Percentiles rank a stretch among this genome's conserved stretches.
Evolutionary conservation across 1,140 invertebrate genomes (phyloP).

Genomic region (Zeugodacus cucurbitae): DNA sequence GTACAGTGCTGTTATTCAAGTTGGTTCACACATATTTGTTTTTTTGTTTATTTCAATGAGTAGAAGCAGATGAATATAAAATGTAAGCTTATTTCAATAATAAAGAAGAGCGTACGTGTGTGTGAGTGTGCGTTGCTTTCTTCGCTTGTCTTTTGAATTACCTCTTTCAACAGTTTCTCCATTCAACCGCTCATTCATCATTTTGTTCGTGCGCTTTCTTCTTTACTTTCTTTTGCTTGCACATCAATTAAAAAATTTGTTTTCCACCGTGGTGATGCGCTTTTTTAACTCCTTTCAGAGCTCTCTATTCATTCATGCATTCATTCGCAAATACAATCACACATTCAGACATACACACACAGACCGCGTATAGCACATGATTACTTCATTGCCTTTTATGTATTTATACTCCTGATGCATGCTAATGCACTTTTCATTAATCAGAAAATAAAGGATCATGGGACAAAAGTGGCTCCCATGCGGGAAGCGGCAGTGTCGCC

Average conservation of each 20-base stretch:
- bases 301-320: constrained; percentile 7
- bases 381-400: constrained; percentile 1
- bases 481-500: not conserved
- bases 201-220: not conserved
- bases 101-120: not conserved
- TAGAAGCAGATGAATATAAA: not conserved
- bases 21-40: too few relatives aligned
- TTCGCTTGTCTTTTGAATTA: not conserved
- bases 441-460: not conserved
- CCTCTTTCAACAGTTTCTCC: not conserved
- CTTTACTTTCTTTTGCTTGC: not conserved
- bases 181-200: not conserved
- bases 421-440: constrained; percentile 35
- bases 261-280: not conserved
- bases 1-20: not conserved
- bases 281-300: constrained; percentile 20
- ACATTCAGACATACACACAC: not conserved
- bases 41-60: too few relatives aligned
- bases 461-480: not conserved
- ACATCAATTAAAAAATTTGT: constrained; percentile 36
- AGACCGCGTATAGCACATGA: not conserved
- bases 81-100: not conserved
- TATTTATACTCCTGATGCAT: constrained; percentile 21
- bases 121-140: not conserved
- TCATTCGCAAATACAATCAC: not conserved